Evolutionary conservation across 2,113 vertebrate species (phyloP).

Genomic region (Capreolus pygargus): DNA sequence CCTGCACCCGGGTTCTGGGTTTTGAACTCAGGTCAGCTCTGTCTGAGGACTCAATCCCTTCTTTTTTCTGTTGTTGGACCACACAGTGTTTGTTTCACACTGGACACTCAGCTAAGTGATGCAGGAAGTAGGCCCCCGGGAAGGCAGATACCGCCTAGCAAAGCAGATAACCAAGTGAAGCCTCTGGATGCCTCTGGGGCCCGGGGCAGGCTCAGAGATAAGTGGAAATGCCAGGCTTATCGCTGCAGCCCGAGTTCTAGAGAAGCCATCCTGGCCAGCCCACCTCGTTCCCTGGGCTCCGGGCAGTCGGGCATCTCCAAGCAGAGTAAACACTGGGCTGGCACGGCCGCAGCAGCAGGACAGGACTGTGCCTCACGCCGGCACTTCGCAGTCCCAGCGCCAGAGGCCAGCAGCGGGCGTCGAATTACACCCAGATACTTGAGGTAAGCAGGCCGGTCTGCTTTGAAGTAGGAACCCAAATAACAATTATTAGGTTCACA

Average conservation of each 20-base stretch:
- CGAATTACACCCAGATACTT: slow-evolving; percentile 85
- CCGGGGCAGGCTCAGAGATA: slow-evolving; percentile 80
- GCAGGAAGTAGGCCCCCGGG: slow-evolving; percentile 82
- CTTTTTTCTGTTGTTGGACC: neutral
- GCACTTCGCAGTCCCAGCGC: slow-evolving; percentile 77
- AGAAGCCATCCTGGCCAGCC: slow-evolving; percentile 54
- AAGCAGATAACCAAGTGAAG: slow-evolving; percentile 79
- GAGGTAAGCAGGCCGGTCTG: slow-evolving; percentile 80
- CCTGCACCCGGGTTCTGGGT: neutral
- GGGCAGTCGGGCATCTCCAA: slow-evolving; percentile 32
- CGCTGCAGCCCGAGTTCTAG: slow-evolving; percentile 66
- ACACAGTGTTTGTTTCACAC: slow-evolving; percentile 30
- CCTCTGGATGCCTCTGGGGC: slow-evolving; percentile 70
- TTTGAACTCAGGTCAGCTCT: neutral
- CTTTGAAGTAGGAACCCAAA: slow-evolving; percentile 45
- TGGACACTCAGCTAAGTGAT: slow-evolving; percentile 67
- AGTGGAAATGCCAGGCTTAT: slow-evolving; percentile 82
- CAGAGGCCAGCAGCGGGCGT: slow-evolving; percentile 82
- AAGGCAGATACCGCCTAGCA: slow-evolving; percentile 65
- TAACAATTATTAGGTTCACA: neutral
- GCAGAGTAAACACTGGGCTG: slow-evolving; percentile 34
- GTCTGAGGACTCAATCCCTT: neutral
- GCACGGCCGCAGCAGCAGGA: slow-evolving; percentile 36
- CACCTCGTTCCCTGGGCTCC: slow-evolving; percentile 65
- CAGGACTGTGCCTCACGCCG: slow-evolving; percentile 82